Conservation (phyloP, 2,113 vertebrate genomes). For the Peromyscus polionotus region DNA sequence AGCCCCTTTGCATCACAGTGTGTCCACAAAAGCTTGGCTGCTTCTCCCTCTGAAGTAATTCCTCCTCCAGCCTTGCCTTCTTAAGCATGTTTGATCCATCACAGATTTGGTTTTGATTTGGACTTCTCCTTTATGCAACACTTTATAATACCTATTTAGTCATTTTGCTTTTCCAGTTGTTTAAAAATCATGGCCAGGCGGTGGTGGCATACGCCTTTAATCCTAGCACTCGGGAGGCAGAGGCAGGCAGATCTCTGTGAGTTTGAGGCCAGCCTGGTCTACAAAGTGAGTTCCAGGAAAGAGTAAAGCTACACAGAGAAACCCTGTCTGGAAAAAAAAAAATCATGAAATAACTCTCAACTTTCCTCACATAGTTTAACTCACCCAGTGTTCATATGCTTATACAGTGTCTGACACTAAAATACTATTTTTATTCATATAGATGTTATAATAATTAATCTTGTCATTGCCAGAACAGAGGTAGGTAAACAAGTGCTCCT, state of each 20-base stretch:
- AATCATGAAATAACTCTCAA: neutral
- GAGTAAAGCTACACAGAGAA: too few species aligned
- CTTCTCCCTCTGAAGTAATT: neutral
- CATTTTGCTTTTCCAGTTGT: neutral
- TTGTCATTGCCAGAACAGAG: neutral
- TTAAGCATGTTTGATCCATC: neutral
- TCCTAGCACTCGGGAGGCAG: too few species aligned
- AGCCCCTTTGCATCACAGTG: neutral
- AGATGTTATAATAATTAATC: neutral
- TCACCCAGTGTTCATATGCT: neutral
- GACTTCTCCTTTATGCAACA: neutral
- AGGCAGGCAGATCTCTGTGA: too few species aligned
- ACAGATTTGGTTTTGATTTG: neutral
- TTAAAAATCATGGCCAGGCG: neutral
- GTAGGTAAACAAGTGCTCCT: neutral
- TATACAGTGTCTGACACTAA: neutral
- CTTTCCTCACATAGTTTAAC: conserved; percentile 40
- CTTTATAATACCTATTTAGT: neutral
- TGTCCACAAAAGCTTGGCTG: neutral
- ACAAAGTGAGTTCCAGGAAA: too few species aligned
- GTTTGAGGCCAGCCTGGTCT: too few species aligned
- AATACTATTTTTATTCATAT: neutral
- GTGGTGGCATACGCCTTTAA: too few species aligned
- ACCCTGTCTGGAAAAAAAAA: neutral
- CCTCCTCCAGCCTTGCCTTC: neutral